Evolutionary conservation across 2,113 vertebrate genomes (phyloP).

Genomic region (Alethe castanea): DNA sequence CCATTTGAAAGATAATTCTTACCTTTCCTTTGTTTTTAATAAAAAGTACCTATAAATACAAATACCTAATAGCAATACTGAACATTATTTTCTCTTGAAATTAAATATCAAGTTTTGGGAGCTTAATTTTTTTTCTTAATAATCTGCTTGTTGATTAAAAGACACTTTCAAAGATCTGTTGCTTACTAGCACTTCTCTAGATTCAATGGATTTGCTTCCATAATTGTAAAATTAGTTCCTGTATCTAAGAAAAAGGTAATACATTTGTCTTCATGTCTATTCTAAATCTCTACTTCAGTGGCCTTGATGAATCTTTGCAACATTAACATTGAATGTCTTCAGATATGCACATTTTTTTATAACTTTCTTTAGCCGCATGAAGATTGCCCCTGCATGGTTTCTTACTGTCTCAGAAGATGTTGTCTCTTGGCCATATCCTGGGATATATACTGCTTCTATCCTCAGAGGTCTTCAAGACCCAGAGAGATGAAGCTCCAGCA

Average conservation of each 20-base stretch:
- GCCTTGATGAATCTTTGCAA: not conserved
- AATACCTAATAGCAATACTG: not conserved
- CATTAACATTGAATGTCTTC: not conserved
- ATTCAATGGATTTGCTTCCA: not conserved
- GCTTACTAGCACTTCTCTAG: not conserved
- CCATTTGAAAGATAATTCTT: not conserved
- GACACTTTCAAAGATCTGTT: not conserved
- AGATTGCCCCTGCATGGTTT: not conserved
- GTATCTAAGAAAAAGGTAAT: not conserved
- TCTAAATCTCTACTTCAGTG: not conserved
- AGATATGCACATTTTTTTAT: not conserved
- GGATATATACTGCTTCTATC: not conserved
- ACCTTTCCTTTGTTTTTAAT: not conserved
- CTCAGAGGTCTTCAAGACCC: not conserved
- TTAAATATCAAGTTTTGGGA: not conserved
- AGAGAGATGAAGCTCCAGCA: not conserved
- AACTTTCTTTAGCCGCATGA: not conserved
- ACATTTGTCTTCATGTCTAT: rapidly evolving
- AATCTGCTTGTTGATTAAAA: not conserved
- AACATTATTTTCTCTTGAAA: not conserved
- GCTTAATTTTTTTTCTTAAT: not conserved
- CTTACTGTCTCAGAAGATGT: not conserved
- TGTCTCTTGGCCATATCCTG: not conserved
- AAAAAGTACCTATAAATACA: not conserved
- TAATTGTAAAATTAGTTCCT: not conserved